Conservation (phyloP, 1,140 invertebrate genomes). For the Sitobion miscanthi region DNA sequence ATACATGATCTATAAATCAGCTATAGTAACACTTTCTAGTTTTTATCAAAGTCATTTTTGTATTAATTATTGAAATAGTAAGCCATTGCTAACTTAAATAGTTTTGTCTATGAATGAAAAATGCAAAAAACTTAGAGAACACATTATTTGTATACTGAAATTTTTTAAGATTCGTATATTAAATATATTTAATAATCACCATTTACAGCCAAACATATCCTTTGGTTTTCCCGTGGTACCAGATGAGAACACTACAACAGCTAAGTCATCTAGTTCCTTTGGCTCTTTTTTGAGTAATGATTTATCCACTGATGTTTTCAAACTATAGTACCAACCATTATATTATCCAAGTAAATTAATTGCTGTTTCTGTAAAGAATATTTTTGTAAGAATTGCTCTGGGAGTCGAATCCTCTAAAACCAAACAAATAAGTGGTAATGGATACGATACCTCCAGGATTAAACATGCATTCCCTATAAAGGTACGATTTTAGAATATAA, state of each 20-base stretch:
- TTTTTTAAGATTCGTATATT: not conserved
- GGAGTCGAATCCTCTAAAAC: slow-evolving; percentile 59
- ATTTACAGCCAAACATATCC: slow-evolving; percentile 60
- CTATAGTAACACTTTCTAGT: too few relatives aligned
- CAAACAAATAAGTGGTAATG: slow-evolving; percentile 59
- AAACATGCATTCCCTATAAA: slow-evolving; percentile 60
- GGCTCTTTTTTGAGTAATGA: slow-evolving; percentile 30
- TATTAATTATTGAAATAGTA: too few relatives aligned
- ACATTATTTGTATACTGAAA: too few relatives aligned
- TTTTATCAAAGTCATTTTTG: too few relatives aligned
- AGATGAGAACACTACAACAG: slow-evolving; percentile 66
- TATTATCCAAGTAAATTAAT: slow-evolving; percentile 58
- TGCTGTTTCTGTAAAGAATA: slow-evolving; percentile 15
- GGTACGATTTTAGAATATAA: slow-evolving; percentile 6
- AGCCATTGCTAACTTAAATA: too few relatives aligned
- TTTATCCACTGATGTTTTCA: slow-evolving; percentile 1
- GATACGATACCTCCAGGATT: slow-evolving; percentile 66
- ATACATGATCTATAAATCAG: too few relatives aligned
- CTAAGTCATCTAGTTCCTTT: slow-evolving; percentile 62
- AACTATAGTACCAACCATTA: slow-evolving; percentile 56
- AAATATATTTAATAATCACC: not conserved
- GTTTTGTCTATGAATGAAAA: too few relatives aligned
- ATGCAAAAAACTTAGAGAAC: too few relatives aligned
- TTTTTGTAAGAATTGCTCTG: slow-evolving; percentile 59
- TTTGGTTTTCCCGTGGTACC: slow-evolving; percentile 69